A percentile compares a stretch with the other conserved stretches of the same genome.
Conservation (phyloP, 2,888 invertebrate species). For the Mylabris sibirica region DNA sequence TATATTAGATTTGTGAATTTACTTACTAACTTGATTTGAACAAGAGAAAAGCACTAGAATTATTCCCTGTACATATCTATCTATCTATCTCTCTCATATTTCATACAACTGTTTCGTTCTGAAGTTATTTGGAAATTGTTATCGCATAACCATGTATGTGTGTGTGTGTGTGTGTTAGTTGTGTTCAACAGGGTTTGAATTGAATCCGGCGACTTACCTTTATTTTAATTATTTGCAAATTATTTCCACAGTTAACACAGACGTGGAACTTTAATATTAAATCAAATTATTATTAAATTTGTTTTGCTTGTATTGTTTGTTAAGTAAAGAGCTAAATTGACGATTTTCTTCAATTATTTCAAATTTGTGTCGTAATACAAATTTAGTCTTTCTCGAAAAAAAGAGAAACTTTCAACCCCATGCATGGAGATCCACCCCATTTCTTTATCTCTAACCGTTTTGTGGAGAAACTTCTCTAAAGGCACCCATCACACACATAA, state of each 20-base stretch:
- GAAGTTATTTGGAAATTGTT: conserved; percentile 21
- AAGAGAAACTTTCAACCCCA: too few species aligned
- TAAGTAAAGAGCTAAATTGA: too few species aligned
- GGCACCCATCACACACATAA: too few species aligned
- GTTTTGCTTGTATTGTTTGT: background rate
- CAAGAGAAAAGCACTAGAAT: conserved; percentile 39
- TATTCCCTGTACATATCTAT: background rate
- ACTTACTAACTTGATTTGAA: conserved; percentile 53
- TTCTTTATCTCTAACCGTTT: too few species aligned
- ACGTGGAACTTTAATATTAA: background rate
- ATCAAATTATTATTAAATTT: conserved; percentile 8
- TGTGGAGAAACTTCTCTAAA: too few species aligned
- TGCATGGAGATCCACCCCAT: too few species aligned
- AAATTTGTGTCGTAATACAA: too few species aligned
- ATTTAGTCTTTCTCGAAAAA: too few species aligned
- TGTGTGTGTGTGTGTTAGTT: conserved; percentile 6
- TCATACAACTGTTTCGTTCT: conserved; percentile 11
- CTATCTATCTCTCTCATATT: conserved; percentile 11
- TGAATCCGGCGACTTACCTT: conserved; percentile 2
- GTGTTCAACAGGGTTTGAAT: background rate
- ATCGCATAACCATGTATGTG: conserved; percentile 8
- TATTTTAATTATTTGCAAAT: conserved; percentile 9
- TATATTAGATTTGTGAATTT: conserved; percentile 58
- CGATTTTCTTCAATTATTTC: too few species aligned
- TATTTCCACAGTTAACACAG: conserved; percentile 3